These are phyloP conservation scores for Origma solitaria DNA, from an alignment of 2,113 vertebrate genomes.

Conservation along the genomic window DNA sequence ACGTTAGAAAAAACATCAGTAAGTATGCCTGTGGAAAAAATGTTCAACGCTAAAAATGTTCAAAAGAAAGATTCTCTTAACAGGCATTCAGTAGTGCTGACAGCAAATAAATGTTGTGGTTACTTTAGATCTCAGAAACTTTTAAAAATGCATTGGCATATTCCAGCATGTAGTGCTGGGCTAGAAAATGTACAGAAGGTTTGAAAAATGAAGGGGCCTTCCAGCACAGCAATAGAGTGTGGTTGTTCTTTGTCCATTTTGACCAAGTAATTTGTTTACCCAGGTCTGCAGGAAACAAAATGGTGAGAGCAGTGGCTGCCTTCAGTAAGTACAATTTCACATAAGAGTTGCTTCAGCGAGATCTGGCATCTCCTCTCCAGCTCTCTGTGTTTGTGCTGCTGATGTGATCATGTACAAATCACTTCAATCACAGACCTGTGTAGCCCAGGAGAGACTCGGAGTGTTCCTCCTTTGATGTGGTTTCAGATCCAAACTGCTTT, in stretches of 20 bases:
- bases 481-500: not conserved
- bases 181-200: not conserved
- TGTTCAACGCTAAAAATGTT: not conserved
- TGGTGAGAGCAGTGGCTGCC: conserved; percentile 82
- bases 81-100: not conserved
- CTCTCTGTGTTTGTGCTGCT: not conserved
- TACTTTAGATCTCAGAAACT: not conserved
- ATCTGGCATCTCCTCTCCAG: not conserved
- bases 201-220: not conserved
- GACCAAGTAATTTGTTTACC: not conserved
- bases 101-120: not conserved
- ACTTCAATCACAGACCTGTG: not conserved
- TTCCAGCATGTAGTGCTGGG: not conserved
- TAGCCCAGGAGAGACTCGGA: not conserved
- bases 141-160: not conserved
- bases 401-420: not conserved
- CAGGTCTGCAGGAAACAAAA: conserved; percentile 72
- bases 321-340: conserved; percentile 81
- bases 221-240: not conserved
- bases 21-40: not conserved
- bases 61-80: not conserved
- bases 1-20: not conserved
- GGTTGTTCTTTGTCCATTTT: not conserved
- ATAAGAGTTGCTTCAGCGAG: not conserved
- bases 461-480: not conserved